Percentiles rank a stretch among this genome's conserved stretches.
phyloP scores from a whole-genome alignment of 2,797 vertebrate genomes.

The Sebastes diaconus region DNA sequence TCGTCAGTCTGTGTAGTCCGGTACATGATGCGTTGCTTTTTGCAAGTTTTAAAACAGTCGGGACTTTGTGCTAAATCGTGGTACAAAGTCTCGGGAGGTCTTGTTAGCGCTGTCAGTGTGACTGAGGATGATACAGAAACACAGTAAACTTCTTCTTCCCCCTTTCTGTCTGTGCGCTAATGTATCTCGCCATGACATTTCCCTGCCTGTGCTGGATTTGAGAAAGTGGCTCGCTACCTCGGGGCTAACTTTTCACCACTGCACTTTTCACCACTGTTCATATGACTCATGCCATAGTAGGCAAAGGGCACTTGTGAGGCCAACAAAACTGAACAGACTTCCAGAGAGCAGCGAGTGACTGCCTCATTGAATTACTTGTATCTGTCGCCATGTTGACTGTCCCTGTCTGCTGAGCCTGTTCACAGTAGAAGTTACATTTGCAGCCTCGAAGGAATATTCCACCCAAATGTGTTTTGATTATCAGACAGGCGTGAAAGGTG shows the following conservation, averaged over 20 bases:
- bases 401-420: background rate
- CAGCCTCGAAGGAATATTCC: background rate
- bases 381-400: slow-evolving; percentile 17
- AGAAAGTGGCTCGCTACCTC: slow-evolving; percentile 14
- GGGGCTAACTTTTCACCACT: slow-evolving; percentile 9
- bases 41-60: background rate
- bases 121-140: background rate
- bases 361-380: slow-evolving; percentile 30
- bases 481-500: slow-evolving; percentile 10
- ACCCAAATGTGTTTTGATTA: slow-evolving; percentile 14
- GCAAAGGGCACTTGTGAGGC: slow-evolving; percentile 23
- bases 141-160: slow-evolving; percentile 20
- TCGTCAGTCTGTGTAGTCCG: background rate
- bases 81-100: slow-evolving; percentile 25
- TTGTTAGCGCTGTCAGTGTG: slow-evolving; percentile 26
- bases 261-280: background rate
- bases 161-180: slow-evolving; percentile 2
- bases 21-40: background rate
- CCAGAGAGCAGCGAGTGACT: slow-evolving; percentile 13
- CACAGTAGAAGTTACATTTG: slow-evolving; percentile 3
- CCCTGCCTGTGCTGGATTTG: background rate
- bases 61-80: background rate
- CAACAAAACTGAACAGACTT: slow-evolving; percentile 25
- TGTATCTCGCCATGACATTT: slow-evolving; percentile 27
- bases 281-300: slow-evolving; percentile 21